Evolutionary conservation across 2,113 vertebrate species (phyloP), one percentile per base, ranked within the genome.

Genomic region (Lepisosteus oculatus): DNA sequence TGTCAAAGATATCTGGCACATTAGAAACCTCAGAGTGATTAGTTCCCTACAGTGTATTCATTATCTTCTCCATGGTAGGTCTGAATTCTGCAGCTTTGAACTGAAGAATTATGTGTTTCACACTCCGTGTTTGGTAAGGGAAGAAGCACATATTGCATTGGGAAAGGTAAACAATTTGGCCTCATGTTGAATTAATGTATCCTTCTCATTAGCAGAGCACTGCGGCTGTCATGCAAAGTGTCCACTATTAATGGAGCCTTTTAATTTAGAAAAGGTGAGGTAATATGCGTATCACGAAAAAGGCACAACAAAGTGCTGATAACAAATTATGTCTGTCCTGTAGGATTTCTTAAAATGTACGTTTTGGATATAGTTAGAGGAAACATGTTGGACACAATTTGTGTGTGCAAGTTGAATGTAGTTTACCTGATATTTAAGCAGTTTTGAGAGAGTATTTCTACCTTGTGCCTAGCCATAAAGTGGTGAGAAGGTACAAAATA

Each of bases 1-100:
- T 59, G 57, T 59, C 57, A 59, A 59, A 59, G 57, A 13, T 59
- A 59, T 59, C 57, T 59, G 57, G 57, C 57, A 59, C 57, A n/a
- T 59, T 59, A 59, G 57, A 59, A 15, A 59, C 9, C 57, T 59
- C 57, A 59, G 57, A 59, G 57, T 42, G 45, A 71, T 41, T 4
- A 42, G 9, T 15, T 13, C n/a, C 45, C 44, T 8, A 29, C 3
- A 41, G 45, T n/a, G 61, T 13, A 43, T 64, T 47, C 6, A 42
- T 61, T 64, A 64, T 63, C 29, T 42, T 71, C 7, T 6, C 44
- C 7, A n/a, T 3, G 2, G 45, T 64, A 17, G 41, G 17, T 43
- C 13, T 64, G 43, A 44, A 63, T 14, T 47, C 3, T 47, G 8
- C 43, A 29, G 9, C 45, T 54, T 43, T 55, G 8, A 41, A 43